Conservation (phyloP, 2,113 vertebrate species). For the Chrysemys picta region DNA sequence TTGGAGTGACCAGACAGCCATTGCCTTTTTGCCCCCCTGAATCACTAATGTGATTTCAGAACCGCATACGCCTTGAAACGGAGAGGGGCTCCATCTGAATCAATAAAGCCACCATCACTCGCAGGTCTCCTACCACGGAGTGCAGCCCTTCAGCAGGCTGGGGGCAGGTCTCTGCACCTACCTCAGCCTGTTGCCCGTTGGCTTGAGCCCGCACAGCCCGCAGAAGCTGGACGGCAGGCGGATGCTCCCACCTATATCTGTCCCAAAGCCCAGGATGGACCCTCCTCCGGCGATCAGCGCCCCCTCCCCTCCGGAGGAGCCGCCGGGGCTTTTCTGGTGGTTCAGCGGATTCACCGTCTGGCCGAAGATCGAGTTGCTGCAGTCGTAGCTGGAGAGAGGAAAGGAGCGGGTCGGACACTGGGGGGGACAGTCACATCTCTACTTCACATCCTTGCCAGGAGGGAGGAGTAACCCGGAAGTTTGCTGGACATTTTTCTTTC, state of each 20-base stretch:
- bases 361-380: conserved; percentile 76
- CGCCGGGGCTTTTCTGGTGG: conserved; percentile 65
- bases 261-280: conserved; percentile 80
- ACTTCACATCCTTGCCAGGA: too few relatives aligned
- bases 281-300: conserved; percentile 78
- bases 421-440: too few relatives aligned
- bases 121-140: too few relatives aligned
- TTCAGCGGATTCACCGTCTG: conserved; percentile 67
- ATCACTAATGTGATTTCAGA: too few relatives aligned
- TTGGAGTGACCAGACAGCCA: too few relatives aligned
- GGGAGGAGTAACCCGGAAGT: too few relatives aligned
- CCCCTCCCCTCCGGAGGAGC: conserved; percentile 81
- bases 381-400: conserved; percentile 67
- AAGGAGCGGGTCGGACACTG: too few relatives aligned
- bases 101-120: too few relatives aligned
- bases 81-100: too few relatives aligned
- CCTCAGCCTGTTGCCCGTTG: conserved; percentile 77
- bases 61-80: too few relatives aligned
- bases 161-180: background rate
- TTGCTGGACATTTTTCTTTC: too few relatives aligned
- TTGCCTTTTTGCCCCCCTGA: too few relatives aligned
- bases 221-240: conserved; percentile 81
- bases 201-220: conserved; percentile 81
- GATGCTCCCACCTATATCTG: conserved; percentile 77
- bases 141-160: background rate